Percentiles rank a stretch among this genome's conserved stretches.
phyloP scores from a whole-genome alignment of 2,113 vertebrate species.

The Solenodon paradoxus region DNA sequence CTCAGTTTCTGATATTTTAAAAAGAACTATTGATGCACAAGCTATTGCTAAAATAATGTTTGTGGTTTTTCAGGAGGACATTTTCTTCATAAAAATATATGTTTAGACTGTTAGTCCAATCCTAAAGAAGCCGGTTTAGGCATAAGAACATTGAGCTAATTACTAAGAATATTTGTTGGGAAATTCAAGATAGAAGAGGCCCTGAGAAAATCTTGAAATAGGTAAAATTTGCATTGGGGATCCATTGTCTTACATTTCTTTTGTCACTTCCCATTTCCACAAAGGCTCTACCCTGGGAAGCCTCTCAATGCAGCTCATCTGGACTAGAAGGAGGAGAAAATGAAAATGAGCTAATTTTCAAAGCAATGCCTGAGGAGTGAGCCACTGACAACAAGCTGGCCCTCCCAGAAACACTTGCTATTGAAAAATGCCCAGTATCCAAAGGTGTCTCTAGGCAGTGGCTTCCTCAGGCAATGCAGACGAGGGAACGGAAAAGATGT shows the following conservation, averaged over 20 bases:
- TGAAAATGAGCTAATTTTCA: background rate
- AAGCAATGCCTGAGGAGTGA: background rate
- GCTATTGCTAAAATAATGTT: background rate
- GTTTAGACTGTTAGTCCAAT: background rate
- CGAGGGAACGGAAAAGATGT: background rate
- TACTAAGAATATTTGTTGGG: background rate
- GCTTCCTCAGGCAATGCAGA: background rate
- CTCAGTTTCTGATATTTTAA: background rate
- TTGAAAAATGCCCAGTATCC: background rate
- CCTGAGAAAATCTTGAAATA: background rate
- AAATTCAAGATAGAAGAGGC: conserved; percentile 1
- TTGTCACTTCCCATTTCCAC: background rate
- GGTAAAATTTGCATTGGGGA: background rate
- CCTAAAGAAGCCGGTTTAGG: background rate
- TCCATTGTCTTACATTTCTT: background rate
- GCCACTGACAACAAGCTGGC: too few relatives aligned
- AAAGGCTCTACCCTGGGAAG: too few relatives aligned
- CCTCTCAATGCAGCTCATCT: background rate
- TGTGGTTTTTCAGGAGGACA: background rate
- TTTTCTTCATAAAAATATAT: background rate
- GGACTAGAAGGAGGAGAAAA: background rate
- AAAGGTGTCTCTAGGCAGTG: background rate
- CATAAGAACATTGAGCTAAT: background rate
- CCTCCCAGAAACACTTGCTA: background rate
- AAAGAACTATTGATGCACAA: background rate